phyloP scores from a whole-genome alignment of 2,797 vertebrate species.

The Lithobates sylvaticus region DNA sequence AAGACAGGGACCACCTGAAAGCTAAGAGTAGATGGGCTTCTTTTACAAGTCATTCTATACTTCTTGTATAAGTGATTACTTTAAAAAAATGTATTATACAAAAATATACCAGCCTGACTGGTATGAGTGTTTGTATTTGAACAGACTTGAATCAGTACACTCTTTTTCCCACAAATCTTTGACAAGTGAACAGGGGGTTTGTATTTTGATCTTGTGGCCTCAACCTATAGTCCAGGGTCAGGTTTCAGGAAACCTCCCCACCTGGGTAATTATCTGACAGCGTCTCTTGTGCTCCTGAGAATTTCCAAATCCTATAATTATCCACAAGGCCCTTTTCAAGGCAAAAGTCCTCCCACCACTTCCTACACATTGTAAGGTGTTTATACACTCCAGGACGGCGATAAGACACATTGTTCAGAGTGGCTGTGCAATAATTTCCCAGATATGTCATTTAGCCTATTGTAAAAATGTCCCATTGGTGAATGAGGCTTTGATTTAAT shows the following conservation, averaged over 20 bases:
- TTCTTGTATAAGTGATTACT: no score
- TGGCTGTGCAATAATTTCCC: constrained; percentile 77
- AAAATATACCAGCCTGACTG: no score
- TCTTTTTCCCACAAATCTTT: constrained; percentile 20
- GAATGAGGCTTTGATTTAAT: constrained; percentile 81
- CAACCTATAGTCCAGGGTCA: constrained; percentile 78
- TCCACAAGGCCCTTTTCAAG: constrained; percentile 50
- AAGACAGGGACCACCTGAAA: no score
- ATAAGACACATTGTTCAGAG: constrained; percentile 74
- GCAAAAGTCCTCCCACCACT: constrained; percentile 64
- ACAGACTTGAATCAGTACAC: background rate
- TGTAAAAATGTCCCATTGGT: constrained; percentile 80
- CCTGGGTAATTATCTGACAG: constrained; percentile 79
- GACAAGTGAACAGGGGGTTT: constrained; percentile 54
- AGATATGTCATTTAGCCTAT: constrained; percentile 76
- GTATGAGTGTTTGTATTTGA: background rate
- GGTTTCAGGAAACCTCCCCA: constrained; percentile 80
- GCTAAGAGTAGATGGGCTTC: no score
- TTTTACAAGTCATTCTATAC: no score
- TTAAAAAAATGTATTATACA: no score
- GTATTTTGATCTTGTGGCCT: constrained; percentile 70
- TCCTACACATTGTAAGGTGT: constrained; percentile 79
- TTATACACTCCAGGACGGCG: constrained; percentile 71
- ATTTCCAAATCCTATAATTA: constrained; percentile 65
- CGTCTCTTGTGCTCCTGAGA: constrained; percentile 66